Evolutionary conservation across 2,888 invertebrate genomes (phyloP), one percentile per base, ranked within the genome.

Genomic region (Aphrophora alni): DNA sequence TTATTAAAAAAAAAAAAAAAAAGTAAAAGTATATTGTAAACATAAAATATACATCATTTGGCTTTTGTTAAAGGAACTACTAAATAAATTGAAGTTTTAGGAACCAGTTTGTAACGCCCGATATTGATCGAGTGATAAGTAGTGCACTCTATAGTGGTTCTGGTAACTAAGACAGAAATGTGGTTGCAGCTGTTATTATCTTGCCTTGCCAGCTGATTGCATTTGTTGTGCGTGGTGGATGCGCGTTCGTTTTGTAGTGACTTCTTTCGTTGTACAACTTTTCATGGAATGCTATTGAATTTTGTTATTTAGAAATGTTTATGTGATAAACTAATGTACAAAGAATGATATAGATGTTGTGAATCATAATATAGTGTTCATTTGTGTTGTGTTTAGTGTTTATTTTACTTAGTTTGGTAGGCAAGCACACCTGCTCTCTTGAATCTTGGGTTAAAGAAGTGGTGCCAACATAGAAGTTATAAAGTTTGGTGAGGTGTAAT

Each of bases 171-270:
- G 59, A 21, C 12, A 59, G 59, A 59, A 59, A 59, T 59, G 59
- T 59, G 59, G 59, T 59, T 59, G 59, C 59, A 59, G 59, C 59
- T 59, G 59, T 59, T 59, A 59, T 59, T 59, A 59, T 59, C 59
- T 59, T 59, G 59, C 59, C 59, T 59, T 59, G 59, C 59, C 59
- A 59, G 59, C 59, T 59, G 59, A 59, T 59, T 59, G 59, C 59
- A 59, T 59, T 59, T 59, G 59, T 59, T 59, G 59, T 59, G 59
- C 59, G 59, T 59, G 21, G 12, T 59, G n/a, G 59, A 59, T 21
- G 59, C 2, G 21, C 5, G 21, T 10, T 17, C 59, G 59, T 59
- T 44, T 44, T 44, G 14, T 44, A 4, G 44, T 17, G 8, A 14
- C 44, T 14, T n/a, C 7, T 44, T 44, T 44, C 33, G 44, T 33